A percentile compares a stretch with the other conserved stretches of the same genome.
phyloP scores from a whole-genome alignment of 2,113 vertebrate species.

The Bubo scandiacus region DNA sequence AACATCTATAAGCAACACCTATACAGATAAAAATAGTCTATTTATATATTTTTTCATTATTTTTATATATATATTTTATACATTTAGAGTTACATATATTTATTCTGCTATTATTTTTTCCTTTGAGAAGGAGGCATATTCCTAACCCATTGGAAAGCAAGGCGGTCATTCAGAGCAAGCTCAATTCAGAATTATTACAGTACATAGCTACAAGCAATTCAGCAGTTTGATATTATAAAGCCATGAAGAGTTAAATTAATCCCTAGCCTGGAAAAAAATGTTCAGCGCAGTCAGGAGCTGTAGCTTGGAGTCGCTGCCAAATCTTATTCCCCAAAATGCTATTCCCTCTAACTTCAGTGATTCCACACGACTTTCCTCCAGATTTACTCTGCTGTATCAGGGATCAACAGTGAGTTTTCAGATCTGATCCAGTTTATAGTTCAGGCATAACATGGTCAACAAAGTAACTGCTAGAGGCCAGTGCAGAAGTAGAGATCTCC shows the following conservation, averaged over 20 bases:
- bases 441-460: background rate
- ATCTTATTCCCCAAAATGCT: background rate
- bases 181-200: background rate
- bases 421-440: background rate
- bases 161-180: background rate
- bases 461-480: background rate
- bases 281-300: background rate
- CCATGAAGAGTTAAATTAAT: constrained; percentile 16
- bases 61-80: background rate
- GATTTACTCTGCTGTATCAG: background rate
- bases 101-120: background rate
- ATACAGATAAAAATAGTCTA: background rate
- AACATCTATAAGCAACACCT: background rate
- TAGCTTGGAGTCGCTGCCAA: background rate
- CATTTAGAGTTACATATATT: background rate
- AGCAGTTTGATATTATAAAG: background rate
- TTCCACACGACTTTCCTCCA: background rate
- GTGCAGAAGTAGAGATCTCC: background rate
- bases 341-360: background rate
- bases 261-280: background rate
- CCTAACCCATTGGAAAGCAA: background rate
- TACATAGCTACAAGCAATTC: background rate
- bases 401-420: background rate
- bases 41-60: background rate
- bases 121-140: background rate